phyloP scores from a whole-genome alignment of 30 jellyfish, hydroid and myxozoan genomes.

The Euphysa ruthae region DNA sequence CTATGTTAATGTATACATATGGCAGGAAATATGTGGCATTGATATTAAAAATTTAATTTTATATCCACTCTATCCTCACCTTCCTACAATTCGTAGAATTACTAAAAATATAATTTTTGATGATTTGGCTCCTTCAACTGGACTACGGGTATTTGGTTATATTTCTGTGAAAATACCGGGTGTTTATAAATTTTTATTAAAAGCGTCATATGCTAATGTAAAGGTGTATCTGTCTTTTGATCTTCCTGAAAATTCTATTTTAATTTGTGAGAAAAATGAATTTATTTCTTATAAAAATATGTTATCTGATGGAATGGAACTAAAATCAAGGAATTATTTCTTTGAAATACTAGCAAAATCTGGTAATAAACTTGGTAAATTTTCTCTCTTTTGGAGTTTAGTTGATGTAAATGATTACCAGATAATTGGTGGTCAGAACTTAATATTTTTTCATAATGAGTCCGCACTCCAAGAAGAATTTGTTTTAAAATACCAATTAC shows the following conservation, averaged over 20 bases:
- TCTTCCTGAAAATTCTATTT: constrained; percentile 12
- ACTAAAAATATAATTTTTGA: constrained; percentile 22
- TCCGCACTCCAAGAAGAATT: too few relatives aligned
- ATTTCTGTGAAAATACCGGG: constrained; percentile 28
- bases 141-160: constrained; percentile 58
- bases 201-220: constrained; percentile 12
- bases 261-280: constrained; percentile 6
- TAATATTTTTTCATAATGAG: too few relatives aligned
- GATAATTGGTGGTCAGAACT: too few relatives aligned
- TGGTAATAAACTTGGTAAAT: constrained; percentile 24
- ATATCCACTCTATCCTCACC: constrained; percentile 74
- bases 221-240: constrained; percentile 50
- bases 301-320: background rate
- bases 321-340: constrained; percentile 23
- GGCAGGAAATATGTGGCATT: constrained; percentile 80
- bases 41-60: constrained; percentile 27
- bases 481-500: too few relatives aligned
- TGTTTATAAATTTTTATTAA: constrained; percentile 13
- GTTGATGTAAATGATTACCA: too few relatives aligned
- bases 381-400: constrained; percentile 18
- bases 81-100: constrained; percentile 43
- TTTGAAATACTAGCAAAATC: constrained; percentile 23
- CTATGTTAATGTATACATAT: constrained; percentile 32
- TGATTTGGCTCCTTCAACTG: constrained; percentile 29
- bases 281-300: background rate